These are phyloP conservation scores for Leucosticte australis DNA, from an alignment of 2,113 vertebrate genomes.

Conservation along the genomic window DNA sequence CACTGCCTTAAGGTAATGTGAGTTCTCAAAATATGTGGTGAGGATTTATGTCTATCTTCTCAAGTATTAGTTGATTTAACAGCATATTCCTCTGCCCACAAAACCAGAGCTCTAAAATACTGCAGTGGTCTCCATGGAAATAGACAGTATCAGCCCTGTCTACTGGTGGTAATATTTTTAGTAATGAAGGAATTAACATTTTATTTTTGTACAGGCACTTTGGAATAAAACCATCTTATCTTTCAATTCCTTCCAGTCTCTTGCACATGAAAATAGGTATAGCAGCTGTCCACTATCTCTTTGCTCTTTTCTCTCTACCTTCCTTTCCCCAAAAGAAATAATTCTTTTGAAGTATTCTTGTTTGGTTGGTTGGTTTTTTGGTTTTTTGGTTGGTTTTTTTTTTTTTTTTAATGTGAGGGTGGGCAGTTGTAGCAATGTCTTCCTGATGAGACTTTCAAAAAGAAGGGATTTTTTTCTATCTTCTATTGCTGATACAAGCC, in stretches of 20 bases:
- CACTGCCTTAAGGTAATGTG: neutral
- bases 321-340: neutral
- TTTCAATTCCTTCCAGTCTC: neutral
- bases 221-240: neutral
- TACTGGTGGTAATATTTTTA: neutral
- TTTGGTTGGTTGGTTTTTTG: neutral
- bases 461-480: rapidly evolving
- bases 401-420: neutral
- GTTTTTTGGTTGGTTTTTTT: neutral
- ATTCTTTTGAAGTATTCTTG: neutral
- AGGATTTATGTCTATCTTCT: neutral
- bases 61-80: neutral
- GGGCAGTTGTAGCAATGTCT: neutral
- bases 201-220: neutral
- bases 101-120: neutral
- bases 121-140: slow-evolving; percentile 15
- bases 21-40: neutral
- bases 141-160: neutral
- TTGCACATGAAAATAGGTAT: neutral
- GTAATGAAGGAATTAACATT: slow-evolving; percentile 1
- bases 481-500: neutral
- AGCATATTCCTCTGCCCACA: neutral
- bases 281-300: neutral
- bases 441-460: neutral
- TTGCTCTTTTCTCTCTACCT: neutral